These are phyloP conservation scores for Trigoniulus corallinus DNA, from an alignment of 1,140 invertebrate genomes.

Conservation along the genomic window DNA sequence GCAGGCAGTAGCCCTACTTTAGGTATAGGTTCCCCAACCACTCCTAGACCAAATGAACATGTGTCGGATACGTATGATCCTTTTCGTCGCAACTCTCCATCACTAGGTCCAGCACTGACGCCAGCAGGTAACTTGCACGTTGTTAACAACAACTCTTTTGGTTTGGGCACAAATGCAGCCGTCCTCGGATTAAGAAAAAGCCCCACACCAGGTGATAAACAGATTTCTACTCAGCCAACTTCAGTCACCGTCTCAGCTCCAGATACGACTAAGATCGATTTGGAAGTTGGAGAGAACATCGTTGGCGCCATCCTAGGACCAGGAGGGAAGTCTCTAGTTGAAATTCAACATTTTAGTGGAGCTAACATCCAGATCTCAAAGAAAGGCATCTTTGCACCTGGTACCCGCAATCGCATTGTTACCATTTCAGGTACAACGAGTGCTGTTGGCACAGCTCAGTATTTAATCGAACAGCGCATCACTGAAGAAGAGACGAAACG, in stretches of 20 bases:
- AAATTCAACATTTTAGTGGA: constrained; percentile 90
- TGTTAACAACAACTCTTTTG: constrained; percentile 58
- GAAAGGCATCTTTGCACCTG: constrained; percentile 90
- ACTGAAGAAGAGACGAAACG: constrained; percentile 86
- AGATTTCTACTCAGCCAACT: constrained; percentile 3
- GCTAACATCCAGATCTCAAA: constrained; percentile 97
- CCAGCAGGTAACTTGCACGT: constrained; percentile 29
- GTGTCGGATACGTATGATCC: constrained; percentile 38
- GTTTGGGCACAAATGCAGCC: constrained; percentile 43
- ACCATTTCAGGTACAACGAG: constrained; percentile 76
- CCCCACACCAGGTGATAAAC: constrained; percentile 45
- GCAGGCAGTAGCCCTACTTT: constrained; percentile 5
- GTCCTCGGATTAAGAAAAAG: constrained; percentile 47
- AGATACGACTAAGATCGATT: constrained; percentile 2
- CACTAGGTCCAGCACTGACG: constrained; percentile 17
- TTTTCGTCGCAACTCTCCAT: constrained; percentile 39
- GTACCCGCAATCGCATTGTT: constrained; percentile 90
- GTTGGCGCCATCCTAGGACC: constrained; percentile 93
- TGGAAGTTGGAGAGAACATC: constrained; percentile 43
- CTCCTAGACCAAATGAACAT: constrained; percentile 13
- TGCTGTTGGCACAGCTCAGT: constrained; percentile 76
- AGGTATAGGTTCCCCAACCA: constrained; percentile 14
- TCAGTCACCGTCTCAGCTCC: neutral
- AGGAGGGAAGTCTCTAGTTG: constrained; percentile 83
- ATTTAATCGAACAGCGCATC: constrained; percentile 89